phyloP scores from a whole-genome alignment of 2,888 invertebrate species.

The Meandrusa payeni region DNA sequence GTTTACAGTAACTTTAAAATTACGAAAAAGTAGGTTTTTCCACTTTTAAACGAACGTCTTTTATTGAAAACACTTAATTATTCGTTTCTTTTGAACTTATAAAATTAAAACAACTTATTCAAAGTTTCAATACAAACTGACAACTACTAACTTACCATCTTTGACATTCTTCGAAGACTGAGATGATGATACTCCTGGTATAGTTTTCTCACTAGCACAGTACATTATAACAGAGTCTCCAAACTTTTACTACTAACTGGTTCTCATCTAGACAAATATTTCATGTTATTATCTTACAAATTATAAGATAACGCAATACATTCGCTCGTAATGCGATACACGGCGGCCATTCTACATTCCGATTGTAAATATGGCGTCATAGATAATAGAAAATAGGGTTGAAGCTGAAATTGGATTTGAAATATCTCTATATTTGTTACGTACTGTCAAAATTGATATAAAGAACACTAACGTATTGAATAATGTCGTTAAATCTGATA shows the following conservation, averaged over 20 bases:
- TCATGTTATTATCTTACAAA: conserved; percentile 64
- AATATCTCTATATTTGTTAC: no score
- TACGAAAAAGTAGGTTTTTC: background rate
- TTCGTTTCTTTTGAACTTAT: background rate
- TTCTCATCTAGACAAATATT: conserved; percentile 80
- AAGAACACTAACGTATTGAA: no score
- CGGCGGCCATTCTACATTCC: conserved; percentile 80
- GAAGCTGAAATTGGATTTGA: no score
- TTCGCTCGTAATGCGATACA: conserved; percentile 62
- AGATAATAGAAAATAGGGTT: conserved; percentile 39
- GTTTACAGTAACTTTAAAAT: background rate
- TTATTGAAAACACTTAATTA: no score
- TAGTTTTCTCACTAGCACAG: conserved; percentile 88
- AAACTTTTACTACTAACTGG: conserved; percentile 57
- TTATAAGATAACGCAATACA: conserved; percentile 57
- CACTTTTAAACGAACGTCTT: background rate
- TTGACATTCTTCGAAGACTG: conserved; percentile 86
- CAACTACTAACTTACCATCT: conserved; percentile 84
- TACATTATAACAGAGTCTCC: conserved; percentile 80
- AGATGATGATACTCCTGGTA: conserved; percentile 86
- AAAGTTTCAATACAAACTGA: conserved; percentile 33
- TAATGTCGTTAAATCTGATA: no score
- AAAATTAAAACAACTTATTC: conserved; percentile 16
- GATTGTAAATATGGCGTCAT: conserved; percentile 74
- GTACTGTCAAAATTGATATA: no score